Conservation (phyloP, 2,888 invertebrate genomes). For the Zygothrica quintamaculata region DNA sequence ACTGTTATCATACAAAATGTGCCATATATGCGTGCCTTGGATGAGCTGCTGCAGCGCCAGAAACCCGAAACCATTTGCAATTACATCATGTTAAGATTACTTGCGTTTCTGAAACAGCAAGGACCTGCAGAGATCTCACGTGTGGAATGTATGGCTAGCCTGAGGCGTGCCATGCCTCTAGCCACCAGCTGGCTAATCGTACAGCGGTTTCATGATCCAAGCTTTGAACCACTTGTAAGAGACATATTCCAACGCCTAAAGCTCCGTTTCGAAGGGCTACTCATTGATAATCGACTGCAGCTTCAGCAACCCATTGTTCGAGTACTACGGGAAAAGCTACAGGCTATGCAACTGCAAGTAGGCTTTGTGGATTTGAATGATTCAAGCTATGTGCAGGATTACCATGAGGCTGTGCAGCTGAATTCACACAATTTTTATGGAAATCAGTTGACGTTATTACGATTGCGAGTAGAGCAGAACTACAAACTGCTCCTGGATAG, state of each 20-base stretch:
- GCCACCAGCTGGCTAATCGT: slow-evolving; percentile 80
- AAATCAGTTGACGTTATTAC: slow-evolving; percentile 78
- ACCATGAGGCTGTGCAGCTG: slow-evolving; percentile 67
- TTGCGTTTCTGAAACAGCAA: slow-evolving; percentile 76
- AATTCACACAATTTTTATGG: slow-evolving; percentile 76
- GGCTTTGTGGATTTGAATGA: slow-evolving; percentile 77
- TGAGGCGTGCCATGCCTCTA: slow-evolving; percentile 81
- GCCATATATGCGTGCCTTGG: slow-evolving; percentile 75
- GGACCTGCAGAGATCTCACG: slow-evolving; percentile 79
- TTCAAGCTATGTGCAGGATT: slow-evolving; percentile 64
- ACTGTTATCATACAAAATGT: slow-evolving; percentile 81
- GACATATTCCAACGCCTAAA: slow-evolving; percentile 72
- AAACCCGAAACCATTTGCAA: slow-evolving; percentile 71
- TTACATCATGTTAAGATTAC: slow-evolving; percentile 81
- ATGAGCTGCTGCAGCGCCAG: slow-evolving; percentile 65
- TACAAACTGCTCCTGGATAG: slow-evolving; percentile 52
- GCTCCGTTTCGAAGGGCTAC: slow-evolving; percentile 64
- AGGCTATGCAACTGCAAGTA: slow-evolving; percentile 76
- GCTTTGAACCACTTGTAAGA: slow-evolving; percentile 59
- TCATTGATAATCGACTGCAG: slow-evolving; percentile 75
- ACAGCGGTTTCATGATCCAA: slow-evolving; percentile 66
- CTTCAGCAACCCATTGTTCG: slow-evolving; percentile 69
- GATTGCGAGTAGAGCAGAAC: slow-evolving; percentile 66
- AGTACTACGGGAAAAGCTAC: slow-evolving; percentile 71
- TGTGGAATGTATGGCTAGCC: slow-evolving; percentile 75